A percentile compares a stretch with the other conserved stretches of the same genome.
Evolutionary conservation across 2,888 invertebrate genomes (phyloP).

Genomic region (Busseola fusca): DNA sequence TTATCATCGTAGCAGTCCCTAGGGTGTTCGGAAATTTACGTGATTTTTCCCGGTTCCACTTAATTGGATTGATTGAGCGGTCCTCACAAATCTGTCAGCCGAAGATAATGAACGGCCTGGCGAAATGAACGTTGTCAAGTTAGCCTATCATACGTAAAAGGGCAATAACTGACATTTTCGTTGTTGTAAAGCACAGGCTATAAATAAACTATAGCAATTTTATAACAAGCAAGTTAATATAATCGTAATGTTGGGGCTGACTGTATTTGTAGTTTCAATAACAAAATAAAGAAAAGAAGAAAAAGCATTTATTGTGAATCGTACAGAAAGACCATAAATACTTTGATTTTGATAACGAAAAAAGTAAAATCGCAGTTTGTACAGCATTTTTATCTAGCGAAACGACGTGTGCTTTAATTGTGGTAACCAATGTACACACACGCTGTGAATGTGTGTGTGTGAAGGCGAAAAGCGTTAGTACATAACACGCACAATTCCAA

Average conservation of each 20-base stretch:
- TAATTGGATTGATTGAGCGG: slow-evolving; percentile 85
- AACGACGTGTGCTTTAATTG: neutral
- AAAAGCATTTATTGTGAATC: too few relatives aligned
- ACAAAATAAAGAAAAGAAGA: slow-evolving; percentile 6
- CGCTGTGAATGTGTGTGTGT: too few relatives aligned
- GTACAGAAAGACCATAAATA: neutral
- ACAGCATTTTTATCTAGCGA: neutral
- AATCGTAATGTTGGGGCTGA: slow-evolving; percentile 41
- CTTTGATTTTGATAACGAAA: slow-evolving; percentile 9
- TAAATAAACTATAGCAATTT: slow-evolving; percentile 47
- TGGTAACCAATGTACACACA: neutral
- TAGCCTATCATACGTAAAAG: slow-evolving; percentile 54
- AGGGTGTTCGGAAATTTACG: slow-evolving; percentile 56
- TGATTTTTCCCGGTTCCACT: slow-evolving; percentile 76
- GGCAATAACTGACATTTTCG: slow-evolving; percentile 56
- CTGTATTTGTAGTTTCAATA: slow-evolving; percentile 21
- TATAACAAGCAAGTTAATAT: slow-evolving; percentile 39
- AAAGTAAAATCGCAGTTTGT: slow-evolving; percentile 8
- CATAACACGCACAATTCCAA: too few relatives aligned
- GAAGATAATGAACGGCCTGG: slow-evolving; percentile 80
- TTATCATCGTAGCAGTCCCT: slow-evolving; percentile 43
- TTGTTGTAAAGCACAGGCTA: slow-evolving; percentile 42
- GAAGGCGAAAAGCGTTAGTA: too few relatives aligned
- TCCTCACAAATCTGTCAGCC: slow-evolving; percentile 79
- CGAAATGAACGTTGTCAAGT: slow-evolving; percentile 74